These are phyloP conservation scores for Eospalax fontanierii DNA, from an alignment of 2,797 vertebrate species.

Conservation along the genomic window DNA sequence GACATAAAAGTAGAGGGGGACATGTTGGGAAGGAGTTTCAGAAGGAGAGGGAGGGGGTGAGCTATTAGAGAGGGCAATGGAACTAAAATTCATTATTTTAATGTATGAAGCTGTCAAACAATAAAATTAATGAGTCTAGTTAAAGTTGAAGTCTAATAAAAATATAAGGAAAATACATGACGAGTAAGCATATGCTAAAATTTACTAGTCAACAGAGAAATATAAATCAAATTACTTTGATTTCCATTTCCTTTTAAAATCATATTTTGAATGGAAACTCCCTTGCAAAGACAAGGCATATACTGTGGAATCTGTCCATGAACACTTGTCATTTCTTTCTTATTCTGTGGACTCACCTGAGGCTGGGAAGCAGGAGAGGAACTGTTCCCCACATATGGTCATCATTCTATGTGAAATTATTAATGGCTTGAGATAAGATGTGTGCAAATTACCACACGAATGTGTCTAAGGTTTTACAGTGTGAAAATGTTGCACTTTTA, in stretches of 20 bases:
- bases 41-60: not conserved
- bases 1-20: not conserved
- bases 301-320: not conserved
- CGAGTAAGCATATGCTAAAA: not conserved
- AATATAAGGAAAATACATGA: not conserved
- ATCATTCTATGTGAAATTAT: not conserved
- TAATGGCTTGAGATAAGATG: not conserved
- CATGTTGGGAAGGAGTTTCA: not conserved
- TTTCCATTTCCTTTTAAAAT: not conserved
- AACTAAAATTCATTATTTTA: not conserved
- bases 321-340: not conserved
- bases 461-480: not conserved
- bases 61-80: not conserved
- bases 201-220: not conserved
- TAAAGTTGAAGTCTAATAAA: not conserved
- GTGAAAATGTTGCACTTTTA: not conserved
- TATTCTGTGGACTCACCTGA: not conserved
- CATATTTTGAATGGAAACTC: not conserved
- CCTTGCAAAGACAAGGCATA: not conserved
- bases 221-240: not conserved
- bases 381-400: not conserved
- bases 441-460: not conserved
- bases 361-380: not conserved
- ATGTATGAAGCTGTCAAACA: not conserved
- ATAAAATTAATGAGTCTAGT: not conserved